Percentiles rank a stretch among this genome's conserved stretches.
Evolutionary conservation across 1,140 invertebrate species (phyloP).

Genomic region (Drosophila repleta): DNA sequence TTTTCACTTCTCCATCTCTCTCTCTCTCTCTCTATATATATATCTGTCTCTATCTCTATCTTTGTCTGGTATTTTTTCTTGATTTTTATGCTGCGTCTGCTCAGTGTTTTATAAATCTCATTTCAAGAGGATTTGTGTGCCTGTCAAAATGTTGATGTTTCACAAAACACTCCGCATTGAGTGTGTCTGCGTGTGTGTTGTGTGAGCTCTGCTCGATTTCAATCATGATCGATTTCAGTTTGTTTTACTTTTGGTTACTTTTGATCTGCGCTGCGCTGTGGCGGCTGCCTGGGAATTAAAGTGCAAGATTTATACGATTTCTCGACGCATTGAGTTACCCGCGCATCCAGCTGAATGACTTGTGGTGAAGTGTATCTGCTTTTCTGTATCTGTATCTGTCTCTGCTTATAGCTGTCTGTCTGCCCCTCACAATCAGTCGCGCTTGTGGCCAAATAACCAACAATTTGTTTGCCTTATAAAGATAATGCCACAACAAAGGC

Average conservation of each 20-base stretch:
- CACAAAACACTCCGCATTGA: constrained; percentile 71
- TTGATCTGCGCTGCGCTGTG: constrained; percentile 53
- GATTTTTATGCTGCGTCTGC: constrained; percentile 39
- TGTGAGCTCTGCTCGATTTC: constrained; percentile 66
- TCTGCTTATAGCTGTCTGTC: background rate
- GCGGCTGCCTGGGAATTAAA: constrained; percentile 65
- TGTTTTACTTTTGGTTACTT: constrained; percentile 59
- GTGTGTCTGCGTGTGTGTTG: constrained; percentile 12
- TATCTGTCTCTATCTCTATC: constrained; percentile 17
- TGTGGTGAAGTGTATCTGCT: constrained; percentile 31
- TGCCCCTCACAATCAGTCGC: constrained; percentile 20
- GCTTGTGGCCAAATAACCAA: constrained; percentile 64
- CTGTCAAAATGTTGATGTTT: constrained; percentile 83
- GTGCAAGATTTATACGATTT: constrained; percentile 69
- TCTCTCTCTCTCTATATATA: constrained; percentile 21
- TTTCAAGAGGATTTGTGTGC: constrained; percentile 81
- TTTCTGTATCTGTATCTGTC: constrained; percentile 33
- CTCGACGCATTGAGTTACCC: constrained; percentile 72
- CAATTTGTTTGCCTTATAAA: constrained; percentile 80
- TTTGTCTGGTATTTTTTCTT: background rate
- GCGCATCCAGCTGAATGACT: constrained; percentile 27
- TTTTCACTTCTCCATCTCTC: background rate
- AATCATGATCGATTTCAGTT: constrained; percentile 83
- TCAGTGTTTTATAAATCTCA: constrained; percentile 79
- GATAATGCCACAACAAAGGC: constrained; percentile 75